Conservation (phyloP, 2,113 vertebrate genomes). For the Peromyscus leucopus region DNA sequence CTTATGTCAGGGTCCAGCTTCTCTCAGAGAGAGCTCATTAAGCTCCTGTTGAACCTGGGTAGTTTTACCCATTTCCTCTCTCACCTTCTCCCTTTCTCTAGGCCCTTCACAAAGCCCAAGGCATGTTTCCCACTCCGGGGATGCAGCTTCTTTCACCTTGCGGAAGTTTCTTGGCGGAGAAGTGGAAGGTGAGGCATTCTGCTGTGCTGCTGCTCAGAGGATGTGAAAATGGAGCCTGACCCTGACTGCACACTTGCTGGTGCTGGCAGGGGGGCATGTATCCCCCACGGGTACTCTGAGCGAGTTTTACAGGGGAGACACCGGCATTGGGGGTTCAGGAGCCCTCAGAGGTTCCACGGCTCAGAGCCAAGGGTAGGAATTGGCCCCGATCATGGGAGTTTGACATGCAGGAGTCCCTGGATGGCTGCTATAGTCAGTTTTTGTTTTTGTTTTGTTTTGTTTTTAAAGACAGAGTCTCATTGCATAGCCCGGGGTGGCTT, state of each 20-base stretch:
- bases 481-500: not conserved
- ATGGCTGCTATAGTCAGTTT: not conserved
- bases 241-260: not conserved
- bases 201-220: no score
- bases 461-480: not conserved
- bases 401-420: not conserved
- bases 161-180: not conserved
- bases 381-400: accelerated
- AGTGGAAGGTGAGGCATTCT: not conserved
- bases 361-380: not conserved
- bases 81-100: not conserved
- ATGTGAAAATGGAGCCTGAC: not conserved
- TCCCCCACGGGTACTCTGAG: not conserved
- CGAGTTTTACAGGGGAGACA: not conserved
- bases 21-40: no score
- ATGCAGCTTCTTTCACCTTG: not conserved
- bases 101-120: not conserved
- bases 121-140: not conserved
- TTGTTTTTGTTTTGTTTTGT: no score
- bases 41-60: not conserved
- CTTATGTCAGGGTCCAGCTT: not conserved
- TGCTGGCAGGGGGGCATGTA: no score
- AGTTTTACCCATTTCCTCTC: not conserved
- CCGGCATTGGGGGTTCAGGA: not conserved
- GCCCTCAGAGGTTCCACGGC: not conserved